phyloP scores from a whole-genome alignment of 2,797 vertebrate species.

The Sorex maritimensis region DNA sequence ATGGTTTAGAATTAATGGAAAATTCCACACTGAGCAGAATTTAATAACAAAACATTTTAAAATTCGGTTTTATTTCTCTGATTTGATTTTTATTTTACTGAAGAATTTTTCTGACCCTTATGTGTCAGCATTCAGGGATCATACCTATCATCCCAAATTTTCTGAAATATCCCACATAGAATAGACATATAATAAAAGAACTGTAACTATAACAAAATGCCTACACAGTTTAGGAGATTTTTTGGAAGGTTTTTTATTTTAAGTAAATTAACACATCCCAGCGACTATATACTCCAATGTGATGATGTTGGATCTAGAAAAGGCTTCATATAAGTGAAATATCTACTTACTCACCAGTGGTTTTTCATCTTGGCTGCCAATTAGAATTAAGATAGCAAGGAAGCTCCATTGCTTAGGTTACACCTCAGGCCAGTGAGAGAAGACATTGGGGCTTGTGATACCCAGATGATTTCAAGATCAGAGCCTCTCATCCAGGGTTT shows the following conservation, averaged over 20 bases:
- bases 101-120: background rate
- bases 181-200: background rate
- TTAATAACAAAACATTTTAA: conserved; percentile 23
- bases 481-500: conserved; percentile 2
- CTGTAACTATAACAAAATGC: background rate
- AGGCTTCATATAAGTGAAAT: background rate
- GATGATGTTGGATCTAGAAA: background rate
- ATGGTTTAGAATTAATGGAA: conserved; percentile 11
- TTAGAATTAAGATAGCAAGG: background rate
- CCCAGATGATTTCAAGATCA: background rate
- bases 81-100: conserved; percentile 15
- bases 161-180: background rate
- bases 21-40: conserved; percentile 44
- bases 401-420: background rate
- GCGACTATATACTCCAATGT: background rate
- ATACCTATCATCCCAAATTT: background rate
- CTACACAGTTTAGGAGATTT: background rate
- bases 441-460: background rate
- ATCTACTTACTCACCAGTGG: background rate
- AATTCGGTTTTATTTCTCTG: conserved; percentile 19
- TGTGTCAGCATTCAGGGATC: background rate
- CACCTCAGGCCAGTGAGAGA: background rate
- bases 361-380: background rate
- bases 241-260: background rate
- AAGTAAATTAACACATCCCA: conserved; percentile 47